A percentile compares a stretch with the other conserved stretches of the same genome.
Evolutionary conservation across 2,888 invertebrate genomes (phyloP).

Genomic region (Acanthoscelides obtectus): DNA sequence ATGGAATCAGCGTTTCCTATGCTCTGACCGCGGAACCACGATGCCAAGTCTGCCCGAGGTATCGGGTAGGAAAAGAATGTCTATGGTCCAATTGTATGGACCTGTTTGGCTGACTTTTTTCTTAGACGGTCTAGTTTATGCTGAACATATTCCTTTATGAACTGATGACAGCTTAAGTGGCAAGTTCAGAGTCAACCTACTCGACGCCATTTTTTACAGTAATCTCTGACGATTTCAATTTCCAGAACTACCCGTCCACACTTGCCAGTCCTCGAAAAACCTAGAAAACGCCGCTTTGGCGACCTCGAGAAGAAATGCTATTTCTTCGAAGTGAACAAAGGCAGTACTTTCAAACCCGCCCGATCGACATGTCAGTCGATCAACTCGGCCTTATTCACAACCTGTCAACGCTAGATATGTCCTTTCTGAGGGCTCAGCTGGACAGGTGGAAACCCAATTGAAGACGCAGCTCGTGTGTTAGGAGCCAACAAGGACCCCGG

Average conservation of each 20-base stretch:
- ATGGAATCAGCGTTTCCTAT: too few relatives aligned
- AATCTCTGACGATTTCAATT: too few relatives aligned
- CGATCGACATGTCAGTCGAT: slow-evolving; percentile 63
- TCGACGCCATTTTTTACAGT: too few relatives aligned
- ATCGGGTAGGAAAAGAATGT: too few relatives aligned
- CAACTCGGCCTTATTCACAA: slow-evolving; percentile 68
- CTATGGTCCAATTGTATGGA: too few relatives aligned
- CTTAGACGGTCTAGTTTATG: too few relatives aligned
- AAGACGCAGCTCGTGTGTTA: slow-evolving; percentile 86
- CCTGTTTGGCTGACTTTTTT: too few relatives aligned
- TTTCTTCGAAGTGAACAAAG: slow-evolving; percentile 78
- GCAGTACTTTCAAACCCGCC: slow-evolving; percentile 79
- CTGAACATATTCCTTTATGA: too few relatives aligned
- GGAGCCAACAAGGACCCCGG: slow-evolving; percentile 86
- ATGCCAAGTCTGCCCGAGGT: too few relatives aligned
- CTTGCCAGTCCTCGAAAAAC: slow-evolving; percentile 67
- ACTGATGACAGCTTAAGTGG: too few relatives aligned
- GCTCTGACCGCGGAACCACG: too few relatives aligned
- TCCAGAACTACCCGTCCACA: slow-evolving; percentile 79
- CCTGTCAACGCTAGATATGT: slow-evolving; percentile 53
- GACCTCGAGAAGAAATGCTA: slow-evolving; percentile 81
- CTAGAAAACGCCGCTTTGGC: slow-evolving; percentile 77
- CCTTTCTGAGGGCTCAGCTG: slow-evolving; percentile 71
- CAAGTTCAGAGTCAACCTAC: too few relatives aligned
- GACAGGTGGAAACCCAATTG: slow-evolving; percentile 74